Evolutionary conservation across 1,140 invertebrate genomes (phyloP), one percentile per base, ranked within the genome.

Genomic region (Adelges cooleyi): DNA sequence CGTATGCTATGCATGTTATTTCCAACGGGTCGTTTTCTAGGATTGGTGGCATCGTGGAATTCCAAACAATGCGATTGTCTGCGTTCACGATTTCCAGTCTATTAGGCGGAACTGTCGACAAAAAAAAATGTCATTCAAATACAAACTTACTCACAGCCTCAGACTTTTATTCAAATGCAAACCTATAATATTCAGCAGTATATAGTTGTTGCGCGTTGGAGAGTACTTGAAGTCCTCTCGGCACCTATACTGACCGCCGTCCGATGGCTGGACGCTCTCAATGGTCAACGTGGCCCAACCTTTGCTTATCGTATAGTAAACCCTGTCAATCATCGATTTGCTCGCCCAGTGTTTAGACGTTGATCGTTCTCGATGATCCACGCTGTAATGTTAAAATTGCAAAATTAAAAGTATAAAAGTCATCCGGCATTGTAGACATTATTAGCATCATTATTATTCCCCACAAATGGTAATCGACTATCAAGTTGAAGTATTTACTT

Each of bases 181-280:
- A 91, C 89, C 84, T 70, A 91, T 86, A 71, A 92, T 83, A 69
- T 83, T 84, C 65, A 92, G 81, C 68, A 86, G 81, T 69, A 90
- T 82, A 70, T 84, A 84, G 71, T 84, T 85, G 74, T 89, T 90
- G 66, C 84, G 82, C 36, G 89, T 90, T 6, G 86, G 88, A 33
- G 86, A 88, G 56, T 85, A 82, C 65, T 83, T 81, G 71, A 89
- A 92, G 74, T 92, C 89, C 44, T 91, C 87, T 48, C 84, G 77
- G 75, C 86, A 89, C 67, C 85, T 78, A 76, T 87, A 89, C 48
- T 84, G 80, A 5, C 86, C 86, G 68, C 84, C 81, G 74, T 89
- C 86, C 23, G 78, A 78, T 54, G 83, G 77, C 70, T 82, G 77
- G 4, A 86, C 79, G 48, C 80, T 79, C 67, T 80, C 78, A 40